Evolutionary conservation across 2,888 invertebrate species (phyloP).

Genomic region (Camptogramma bilineatum): DNA sequence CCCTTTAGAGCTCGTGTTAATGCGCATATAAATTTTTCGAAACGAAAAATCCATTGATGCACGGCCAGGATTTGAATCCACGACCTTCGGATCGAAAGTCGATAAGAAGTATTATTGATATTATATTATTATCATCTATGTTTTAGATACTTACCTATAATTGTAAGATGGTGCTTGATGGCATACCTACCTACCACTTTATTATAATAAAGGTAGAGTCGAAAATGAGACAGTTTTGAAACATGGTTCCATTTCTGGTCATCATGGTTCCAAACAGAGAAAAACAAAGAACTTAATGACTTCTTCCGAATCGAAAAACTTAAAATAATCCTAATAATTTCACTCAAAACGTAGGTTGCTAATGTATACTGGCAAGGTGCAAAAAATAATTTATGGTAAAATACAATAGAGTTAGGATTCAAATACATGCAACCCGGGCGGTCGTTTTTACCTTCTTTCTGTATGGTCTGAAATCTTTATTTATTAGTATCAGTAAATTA

Average conservation of each 20-base stretch:
- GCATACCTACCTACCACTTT: too few relatives aligned
- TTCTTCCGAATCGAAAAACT: neutral
- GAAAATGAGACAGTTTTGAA: neutral
- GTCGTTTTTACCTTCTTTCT: slow-evolving; percentile 75
- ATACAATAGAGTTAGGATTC: slow-evolving; percentile 79
- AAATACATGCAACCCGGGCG: slow-evolving; percentile 79
- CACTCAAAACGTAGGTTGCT: slow-evolving; percentile 67
- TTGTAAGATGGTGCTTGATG: too few relatives aligned
- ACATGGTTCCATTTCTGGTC: neutral
- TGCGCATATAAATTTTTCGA: too few relatives aligned
- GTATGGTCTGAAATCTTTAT: slow-evolving; percentile 82
- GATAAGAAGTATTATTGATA: too few relatives aligned
- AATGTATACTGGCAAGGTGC: slow-evolving; percentile 76
- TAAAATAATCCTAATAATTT: slow-evolving; percentile 23
- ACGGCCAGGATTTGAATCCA: too few relatives aligned
- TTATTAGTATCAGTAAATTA: slow-evolving; percentile 83
- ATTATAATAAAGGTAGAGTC: neutral
- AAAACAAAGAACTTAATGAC: neutral
- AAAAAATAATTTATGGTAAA: slow-evolving; percentile 83
- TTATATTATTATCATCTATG: too few relatives aligned
- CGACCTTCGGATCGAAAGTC: too few relatives aligned
- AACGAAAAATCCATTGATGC: too few relatives aligned
- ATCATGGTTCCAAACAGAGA: too few relatives aligned
- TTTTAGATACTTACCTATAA: too few relatives aligned
- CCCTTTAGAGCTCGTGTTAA: too few relatives aligned